phyloP scores from a whole-genome alignment of 2,797 vertebrate genomes.

The Gephyroberyx darwinii region DNA sequence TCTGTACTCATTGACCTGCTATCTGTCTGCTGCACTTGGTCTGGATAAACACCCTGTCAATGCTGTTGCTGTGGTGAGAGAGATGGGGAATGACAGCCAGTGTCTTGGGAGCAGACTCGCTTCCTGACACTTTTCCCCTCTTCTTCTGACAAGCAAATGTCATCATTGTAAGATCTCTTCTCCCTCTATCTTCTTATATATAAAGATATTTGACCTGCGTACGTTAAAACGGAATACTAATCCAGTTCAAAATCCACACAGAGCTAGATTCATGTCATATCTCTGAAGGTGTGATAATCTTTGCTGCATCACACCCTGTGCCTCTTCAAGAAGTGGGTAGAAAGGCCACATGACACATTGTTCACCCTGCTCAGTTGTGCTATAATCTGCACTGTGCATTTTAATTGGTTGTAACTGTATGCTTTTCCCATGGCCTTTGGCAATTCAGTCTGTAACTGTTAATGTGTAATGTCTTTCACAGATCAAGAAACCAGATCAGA shows the following conservation, averaged over 20 bases:
- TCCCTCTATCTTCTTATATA: conserved; percentile 46
- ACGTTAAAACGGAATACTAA: conserved; percentile 64
- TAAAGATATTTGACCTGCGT: conserved; percentile 45
- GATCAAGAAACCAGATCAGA: too few relatives aligned
- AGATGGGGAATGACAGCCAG: conserved; percentile 65
- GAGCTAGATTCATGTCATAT: conserved; percentile 39
- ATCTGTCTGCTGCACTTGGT: conserved; percentile 40
- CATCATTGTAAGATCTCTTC: conserved; percentile 30
- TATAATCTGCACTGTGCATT: conserved; percentile 21
- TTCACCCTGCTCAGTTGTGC: neutral
- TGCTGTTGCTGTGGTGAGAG: conserved; percentile 48
- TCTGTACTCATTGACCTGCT: conserved; percentile 43
- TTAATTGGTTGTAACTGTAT: conserved; percentile 35
- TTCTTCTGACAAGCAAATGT: conserved; percentile 64
- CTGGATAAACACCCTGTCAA: conserved; percentile 63
- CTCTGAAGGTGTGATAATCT: conserved; percentile 51
- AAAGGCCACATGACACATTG: neutral
- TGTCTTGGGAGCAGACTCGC: conserved; percentile 58
- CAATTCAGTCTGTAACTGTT: conserved; percentile 8
- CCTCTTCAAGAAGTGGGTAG: conserved; percentile 38
- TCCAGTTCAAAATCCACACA: conserved; percentile 52
- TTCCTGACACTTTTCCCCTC: conserved; percentile 62
- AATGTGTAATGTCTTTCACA: too few relatives aligned
- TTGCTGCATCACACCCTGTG: conserved; percentile 44
- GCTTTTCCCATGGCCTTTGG: conserved; percentile 23